Percentiles rank a stretch among this genome's conserved stretches.
Conservation (phyloP, 2,888 invertebrate species). For the Agapetus fuscipes region DNA sequence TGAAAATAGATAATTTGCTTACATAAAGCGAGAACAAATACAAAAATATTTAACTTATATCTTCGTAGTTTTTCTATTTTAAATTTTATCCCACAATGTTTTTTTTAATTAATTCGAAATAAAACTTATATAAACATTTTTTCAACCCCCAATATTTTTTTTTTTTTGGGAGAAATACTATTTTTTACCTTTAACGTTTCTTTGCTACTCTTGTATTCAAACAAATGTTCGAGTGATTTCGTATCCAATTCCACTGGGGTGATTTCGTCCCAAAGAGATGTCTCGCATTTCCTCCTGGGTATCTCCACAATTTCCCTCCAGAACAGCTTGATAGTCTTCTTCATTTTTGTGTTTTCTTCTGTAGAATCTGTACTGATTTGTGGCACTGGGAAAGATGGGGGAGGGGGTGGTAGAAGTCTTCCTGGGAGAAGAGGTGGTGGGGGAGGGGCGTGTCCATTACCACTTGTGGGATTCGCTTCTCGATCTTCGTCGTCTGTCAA, state of each 20-base stretch:
- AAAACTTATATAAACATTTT: neutral
- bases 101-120: too few relatives aligned
- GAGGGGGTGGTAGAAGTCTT: slow-evolving; percentile 24
- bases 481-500: slow-evolving; percentile 68
- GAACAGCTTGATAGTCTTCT: slow-evolving; percentile 95
- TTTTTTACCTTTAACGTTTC: slow-evolving; percentile 81
- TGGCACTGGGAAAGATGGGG: slow-evolving; percentile 23
- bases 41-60: too few relatives aligned
- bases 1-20: too few relatives aligned
- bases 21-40: too few relatives aligned
- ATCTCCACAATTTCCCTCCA: slow-evolving; percentile 93
- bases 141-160: neutral
- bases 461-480: slow-evolving; percentile 38
- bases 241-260: slow-evolving; percentile 79
- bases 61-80: too few relatives aligned
- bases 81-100: too few relatives aligned
- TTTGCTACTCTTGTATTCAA: slow-evolving; percentile 97
- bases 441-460: slow-evolving; percentile 36
- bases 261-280: slow-evolving; percentile 75
- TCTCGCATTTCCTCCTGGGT: too few relatives aligned
- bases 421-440: slow-evolving; percentile 37
- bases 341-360: slow-evolving; percentile 55
- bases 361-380: slow-evolving; percentile 22
- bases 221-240: slow-evolving; percentile 88
- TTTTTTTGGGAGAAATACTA: neutral